Base-by-base conservation (phyloP, 2,888 invertebrate species). In the Cryptophagus acutangulus region DNA sequence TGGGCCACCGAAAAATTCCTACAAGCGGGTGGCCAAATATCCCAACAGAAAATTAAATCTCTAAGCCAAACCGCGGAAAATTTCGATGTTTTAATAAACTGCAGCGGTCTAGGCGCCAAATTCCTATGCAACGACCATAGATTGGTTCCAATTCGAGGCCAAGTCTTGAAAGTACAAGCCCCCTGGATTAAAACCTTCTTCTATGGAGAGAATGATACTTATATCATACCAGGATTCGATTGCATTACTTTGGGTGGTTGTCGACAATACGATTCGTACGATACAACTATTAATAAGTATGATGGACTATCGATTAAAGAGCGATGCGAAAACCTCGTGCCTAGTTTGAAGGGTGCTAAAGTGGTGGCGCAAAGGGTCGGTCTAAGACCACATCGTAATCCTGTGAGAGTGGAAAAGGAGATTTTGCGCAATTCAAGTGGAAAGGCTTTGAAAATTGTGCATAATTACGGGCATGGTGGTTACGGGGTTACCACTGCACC, bases 391-490 rank as follows among this genome's bases (percentile, higher is more conserved):
- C 84, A 90, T 61, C 75, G 94, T 35, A 72, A 74, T 57, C 73
- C 79, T 26, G 78, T 84, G 14, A 72, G 91, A 54, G 81, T 92
- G 47, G 89, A 87, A 58, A 69, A 74, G 0, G 86, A 87, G 60
- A 49, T 56, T 15, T 46, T 65, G 14, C 9, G 4, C 3, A 48
- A 48, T n/a, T 40, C 46, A 18, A 47, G 65, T 8, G 76, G 76
- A 1, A 63, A 72, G 49, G 72, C 65, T 48, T 46, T 73, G 1
- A 75, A 80, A 74, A 74, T 94, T 18, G 82, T 95, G 3, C 95
- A 96, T 65, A 91, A 94, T 67, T 95, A 95, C 63, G 95, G 95
- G 0, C 95, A 95, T 64, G 93, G 94, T 1, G 93, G 92, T 0
- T 92, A 93, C 63, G 95, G 95, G 0, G 85, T 95, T 0, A 86